Evolutionary conservation across 2,113 vertebrate genomes (phyloP), one percentile per base, ranked within the genome.

Genomic region (Urocitellus parryii): DNA sequence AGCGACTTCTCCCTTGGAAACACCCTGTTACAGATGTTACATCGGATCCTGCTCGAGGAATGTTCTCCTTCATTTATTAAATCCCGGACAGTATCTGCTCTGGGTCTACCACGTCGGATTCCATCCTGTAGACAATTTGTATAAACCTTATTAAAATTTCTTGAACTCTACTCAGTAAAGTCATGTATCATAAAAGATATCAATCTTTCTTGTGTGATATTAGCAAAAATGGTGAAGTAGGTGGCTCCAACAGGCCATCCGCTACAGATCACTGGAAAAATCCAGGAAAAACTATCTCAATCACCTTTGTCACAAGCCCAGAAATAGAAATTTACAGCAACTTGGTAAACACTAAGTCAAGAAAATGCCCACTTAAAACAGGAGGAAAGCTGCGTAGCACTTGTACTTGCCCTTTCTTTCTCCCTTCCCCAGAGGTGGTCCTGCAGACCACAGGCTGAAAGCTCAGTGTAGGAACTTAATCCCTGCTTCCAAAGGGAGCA

Each of bases 1-100:
- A 99, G 98, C 0, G 99, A 99, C 51, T 99, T 99, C 98, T 99
- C 99, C 29, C 99, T 98, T 1, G 99, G 99, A 94, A 99, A 99
- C 42, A 99, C 99, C 25, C 99, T 98, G 97, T 99, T 99, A 98
- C 99, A 99, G 98, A 99, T 99, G 97, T 99, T 99, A 92, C 99
- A 99, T 61, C 99, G 99, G 95, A 99, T 99, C 37, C 99, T 99
- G 98, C 99, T 99, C n/a, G 99, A 99, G 0, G 99, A 99, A 79
- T 99, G 99, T 94, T 99, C 99, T 20, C 99, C 99, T 97, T 99
- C 99, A 6, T 70, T 99, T 96, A 99, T 99, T 91, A 99, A 98
- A 98, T 99, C 99, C 20, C 99, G 98, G 22, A 99, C 99, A 0
- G 99, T 99, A 96, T 99, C 99, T 5, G 99, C 99, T 94, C 99